phyloP scores from a whole-genome alignment of 2,888 invertebrate species.

The Diarsia dahlii region DNA sequence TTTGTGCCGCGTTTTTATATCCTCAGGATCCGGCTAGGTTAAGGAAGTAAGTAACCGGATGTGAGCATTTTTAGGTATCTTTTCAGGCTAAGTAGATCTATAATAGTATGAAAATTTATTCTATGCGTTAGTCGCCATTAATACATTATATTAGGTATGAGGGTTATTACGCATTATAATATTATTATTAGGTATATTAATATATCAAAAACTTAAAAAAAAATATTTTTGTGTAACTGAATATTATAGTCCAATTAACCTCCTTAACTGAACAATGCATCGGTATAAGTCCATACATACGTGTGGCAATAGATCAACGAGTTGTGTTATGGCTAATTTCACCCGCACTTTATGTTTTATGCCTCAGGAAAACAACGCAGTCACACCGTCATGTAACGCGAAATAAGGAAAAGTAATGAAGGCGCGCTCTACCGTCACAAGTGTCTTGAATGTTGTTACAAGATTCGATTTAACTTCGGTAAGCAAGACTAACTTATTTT shows the following conservation, averaged over 20 bases:
- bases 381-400: conserved; percentile 51
- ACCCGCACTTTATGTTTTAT: conserved; percentile 49
- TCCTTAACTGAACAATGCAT: conserved; percentile 14
- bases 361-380: conserved; percentile 8
- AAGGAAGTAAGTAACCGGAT: not conserved
- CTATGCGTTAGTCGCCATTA: not conserved
- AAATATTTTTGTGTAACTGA: not conserved
- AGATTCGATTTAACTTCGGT: conserved; percentile 13
- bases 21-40: not conserved
- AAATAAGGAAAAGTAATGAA: conserved; percentile 19
- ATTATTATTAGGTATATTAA: too few species aligned
- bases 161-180: too few species aligned
- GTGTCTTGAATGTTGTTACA: conserved; percentile 7
- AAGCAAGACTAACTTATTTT: too few species aligned
- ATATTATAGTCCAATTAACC: conserved; percentile 1
- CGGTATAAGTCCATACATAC: conserved; percentile 12
- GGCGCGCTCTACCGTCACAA: conserved; percentile 11
- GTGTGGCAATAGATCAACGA: conserved; percentile 58
- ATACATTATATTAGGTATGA: not conserved
- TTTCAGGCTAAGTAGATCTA: not conserved
- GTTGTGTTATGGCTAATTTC: conserved; percentile 66
- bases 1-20: too few species aligned
- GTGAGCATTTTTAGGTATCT: not conserved
- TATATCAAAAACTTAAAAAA: not conserved
- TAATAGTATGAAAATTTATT: not conserved